Evolutionary conservation across 2,113 vertebrate species (phyloP).

Genomic region (Conger conger): DNA sequence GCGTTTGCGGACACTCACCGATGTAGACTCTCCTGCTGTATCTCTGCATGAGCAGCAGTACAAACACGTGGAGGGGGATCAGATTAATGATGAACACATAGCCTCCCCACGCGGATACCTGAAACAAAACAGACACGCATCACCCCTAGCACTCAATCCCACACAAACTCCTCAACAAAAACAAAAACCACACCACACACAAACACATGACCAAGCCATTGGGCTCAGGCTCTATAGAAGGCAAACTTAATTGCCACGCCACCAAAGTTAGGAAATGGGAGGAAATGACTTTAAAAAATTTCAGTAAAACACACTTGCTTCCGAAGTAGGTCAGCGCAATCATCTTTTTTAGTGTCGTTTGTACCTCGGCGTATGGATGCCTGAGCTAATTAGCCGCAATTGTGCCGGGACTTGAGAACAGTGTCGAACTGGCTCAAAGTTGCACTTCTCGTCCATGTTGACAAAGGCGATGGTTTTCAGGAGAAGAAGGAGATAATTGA

Average conservation of each 20-base stretch:
- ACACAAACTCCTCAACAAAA: neutral
- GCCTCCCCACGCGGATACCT: conserved; percentile 99
- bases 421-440: conserved; percentile 31
- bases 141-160: neutral
- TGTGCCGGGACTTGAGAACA: conserved; percentile 39
- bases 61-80: conserved; percentile 97
- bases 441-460: conserved; percentile 35
- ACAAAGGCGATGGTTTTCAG: conserved; percentile 33
- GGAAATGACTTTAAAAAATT: conserved; percentile 5
- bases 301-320: conserved; percentile 23
- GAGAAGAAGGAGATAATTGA: conserved; percentile 26
- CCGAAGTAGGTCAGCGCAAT: conserved; percentile 35
- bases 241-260: neutral
- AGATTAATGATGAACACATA: conserved; percentile 99
- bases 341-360: conserved; percentile 40
- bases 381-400: conserved; percentile 46
- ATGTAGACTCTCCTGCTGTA: conserved; percentile 97
- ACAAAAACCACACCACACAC: conserved; percentile 7
- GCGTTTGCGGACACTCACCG: conserved; percentile 72
- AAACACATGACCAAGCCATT: neutral
- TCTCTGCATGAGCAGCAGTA: conserved; percentile 94
- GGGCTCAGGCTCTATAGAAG: neutral
- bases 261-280: neutral
- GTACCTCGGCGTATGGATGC: conserved; percentile 34
- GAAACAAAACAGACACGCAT: conserved; percentile 25